These are phyloP conservation scores for Phyllostomus hastatus DNA, from an alignment of 2,113 vertebrate genomes.

Conservation along the genomic window DNA sequence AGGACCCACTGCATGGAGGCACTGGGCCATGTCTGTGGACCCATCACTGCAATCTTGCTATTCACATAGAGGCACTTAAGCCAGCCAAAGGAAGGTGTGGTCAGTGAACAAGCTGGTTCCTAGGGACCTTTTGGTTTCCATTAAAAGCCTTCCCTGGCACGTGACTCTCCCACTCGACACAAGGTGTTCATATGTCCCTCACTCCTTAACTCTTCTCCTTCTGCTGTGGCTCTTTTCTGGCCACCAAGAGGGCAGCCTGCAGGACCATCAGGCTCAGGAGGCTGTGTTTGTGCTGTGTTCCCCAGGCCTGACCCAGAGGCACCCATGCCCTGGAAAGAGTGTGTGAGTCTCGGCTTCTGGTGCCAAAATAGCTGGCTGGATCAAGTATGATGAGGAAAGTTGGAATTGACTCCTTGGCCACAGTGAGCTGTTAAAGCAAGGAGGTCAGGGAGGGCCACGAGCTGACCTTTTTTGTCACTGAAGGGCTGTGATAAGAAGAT, in stretches of 20 bases:
- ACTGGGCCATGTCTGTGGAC: background rate
- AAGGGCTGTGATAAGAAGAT: too few species aligned
- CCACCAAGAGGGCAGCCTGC: too few species aligned
- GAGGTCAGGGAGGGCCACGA: background rate
- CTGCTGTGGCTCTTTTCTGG: background rate
- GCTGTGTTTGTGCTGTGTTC: background rate
- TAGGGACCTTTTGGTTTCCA: background rate
- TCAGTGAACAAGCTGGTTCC: background rate
- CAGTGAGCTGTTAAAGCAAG: accelerated
- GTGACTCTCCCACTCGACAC: accelerated
- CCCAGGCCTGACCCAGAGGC: background rate
- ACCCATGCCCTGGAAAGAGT: background rate
- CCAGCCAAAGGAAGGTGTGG: background rate
- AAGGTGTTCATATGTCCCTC: background rate
- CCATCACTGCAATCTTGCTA: background rate
- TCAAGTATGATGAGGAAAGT: background rate
- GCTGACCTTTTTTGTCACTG: background rate
- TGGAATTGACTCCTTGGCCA: accelerated
- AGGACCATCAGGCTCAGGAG: background rate
- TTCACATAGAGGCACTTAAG: background rate
- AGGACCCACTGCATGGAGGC: background rate
- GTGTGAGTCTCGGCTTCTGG: background rate
- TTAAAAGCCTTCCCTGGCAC: background rate
- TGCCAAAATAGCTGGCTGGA: background rate
- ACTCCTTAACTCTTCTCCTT: background rate